Base-by-base conservation (phyloP, 2,888 invertebrate genomes). In the Ectemnius cavifrons region DNA sequence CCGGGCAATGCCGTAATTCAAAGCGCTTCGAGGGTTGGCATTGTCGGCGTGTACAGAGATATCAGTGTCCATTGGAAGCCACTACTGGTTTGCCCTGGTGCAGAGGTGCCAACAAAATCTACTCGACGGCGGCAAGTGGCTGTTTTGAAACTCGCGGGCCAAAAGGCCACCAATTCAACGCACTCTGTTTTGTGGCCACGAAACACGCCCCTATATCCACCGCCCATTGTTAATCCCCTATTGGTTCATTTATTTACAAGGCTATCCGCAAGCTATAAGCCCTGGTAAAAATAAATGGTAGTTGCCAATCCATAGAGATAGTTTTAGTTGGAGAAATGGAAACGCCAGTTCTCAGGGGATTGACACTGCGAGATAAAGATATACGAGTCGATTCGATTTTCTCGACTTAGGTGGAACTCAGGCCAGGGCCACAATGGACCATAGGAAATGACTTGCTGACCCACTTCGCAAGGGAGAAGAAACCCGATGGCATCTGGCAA, bases 1-100 rank as follows among this genome's bases (percentile, higher is more conserved):
- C 6, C 37, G 37, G 37, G 76, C 79, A 66, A 75, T 71, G 73
- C 67, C 63, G 80, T 83, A 81, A 83, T 83, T 81, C 76, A 80
- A 83, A 68, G 74, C 66, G 67, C 66, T 71, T 73, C 66, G 76
- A 76, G 76, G 73, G 71, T 58, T 61, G 59, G 64, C 69, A 80
- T 80, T 79, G 81, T 80, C 67, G 67, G 62, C 68, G 20, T 49
- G 58, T 52, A 16, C 67, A 80, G 73, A 76, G 37, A 37, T 71
- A 76, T 78, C 71, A 63, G 63, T 71, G 67, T 71, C 64, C 28
- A 27, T 49, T 64, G n/a, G 60, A 69, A 71, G 65, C 71, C 67
- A 60, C 13, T 3, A 37, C 63, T 63, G 74, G 69, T 71, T 66
- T 52, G 16, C 23, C 59, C n/a, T 58, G 37, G 63, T 23, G 16